Evolutionary conservation across 1,140 invertebrate genomes (phyloP), one percentile per base, ranked within the genome.

Genomic region (Caerostris darwini): DNA sequence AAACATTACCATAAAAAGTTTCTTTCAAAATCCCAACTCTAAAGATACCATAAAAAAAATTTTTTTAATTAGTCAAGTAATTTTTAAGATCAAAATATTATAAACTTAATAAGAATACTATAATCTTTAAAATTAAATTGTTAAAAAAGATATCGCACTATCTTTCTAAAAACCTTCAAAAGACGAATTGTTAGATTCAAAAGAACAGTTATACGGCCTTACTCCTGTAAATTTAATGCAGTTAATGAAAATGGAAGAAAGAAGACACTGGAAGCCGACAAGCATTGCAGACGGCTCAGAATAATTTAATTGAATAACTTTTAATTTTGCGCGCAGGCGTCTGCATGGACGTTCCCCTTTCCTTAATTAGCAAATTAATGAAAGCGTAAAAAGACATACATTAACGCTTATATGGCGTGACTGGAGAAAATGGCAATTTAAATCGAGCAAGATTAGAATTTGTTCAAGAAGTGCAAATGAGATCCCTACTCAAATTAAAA

Each of bases 381-480:
- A 77, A 77, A 77, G 50, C 71, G 71, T 77, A 77, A 77, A 77
- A 77, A 77, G 71, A 77, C 50, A 77, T 77, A 53, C 71, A 50
- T 77, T 50, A 77, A 50, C 8, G 71, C 71, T 77, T 50, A 77
- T 50, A 53, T 53, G 50, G 19, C 71, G 71, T 50, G 71, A 77
- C 71, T 77, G 50, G 53, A 50, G 71, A 77, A 77, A 77, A 77
- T 77, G 53, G 53, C 50, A 50, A 77, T 7, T 77, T 50, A 19
- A 77, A 77, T 77, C 34, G 71, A 50, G 10, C 34, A 7, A 53
- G 71, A 77, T 77, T 77, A 77, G 71, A 77, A 77, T 53, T 77
- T 77, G 71, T 12, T 77, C 71, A 53, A 17, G 17, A 50, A 34
- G 71, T 77, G 71, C 14, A 77, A 77, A 77, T 77, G 71, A 6